These are phyloP conservation scores for Oreochromis aureus DNA, from an alignment of 2,113 vertebrate genomes.

Conservation along the genomic window DNA sequence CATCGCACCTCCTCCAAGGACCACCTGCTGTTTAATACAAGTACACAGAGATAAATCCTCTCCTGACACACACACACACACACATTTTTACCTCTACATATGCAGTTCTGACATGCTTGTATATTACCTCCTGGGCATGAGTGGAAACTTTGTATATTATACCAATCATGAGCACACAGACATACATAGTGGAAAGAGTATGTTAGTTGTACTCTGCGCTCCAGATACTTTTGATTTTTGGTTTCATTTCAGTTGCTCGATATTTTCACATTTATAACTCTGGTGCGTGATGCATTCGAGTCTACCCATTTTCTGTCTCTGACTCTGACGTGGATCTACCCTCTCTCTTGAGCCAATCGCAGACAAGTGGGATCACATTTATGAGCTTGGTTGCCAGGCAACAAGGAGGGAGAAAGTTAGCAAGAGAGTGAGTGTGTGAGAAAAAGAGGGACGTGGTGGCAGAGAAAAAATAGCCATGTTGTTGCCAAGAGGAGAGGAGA, in stretches of 20 bases:
- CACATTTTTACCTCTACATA: not conserved
- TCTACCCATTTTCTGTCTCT: not conserved
- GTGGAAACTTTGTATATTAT: not conserved
- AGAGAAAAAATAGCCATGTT: slow-evolving; percentile 62
- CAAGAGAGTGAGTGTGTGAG: slow-evolving; percentile 23
- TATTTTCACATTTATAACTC: not conserved
- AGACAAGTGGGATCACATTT: slow-evolving; percentile 51
- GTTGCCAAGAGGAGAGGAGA: slow-evolving; percentile 62
- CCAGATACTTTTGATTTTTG: not conserved
- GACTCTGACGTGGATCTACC: not conserved
- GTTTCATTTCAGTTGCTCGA: not conserved
- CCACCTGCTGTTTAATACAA: slow-evolving; percentile 9
- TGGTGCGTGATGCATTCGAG: not conserved
- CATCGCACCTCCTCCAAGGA: not conserved
- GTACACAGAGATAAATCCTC: not conserved
- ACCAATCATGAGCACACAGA: not conserved
- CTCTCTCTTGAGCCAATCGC: slow-evolving; percentile 37
- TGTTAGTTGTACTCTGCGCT: not conserved
- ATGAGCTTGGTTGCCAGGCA: slow-evolving; percentile 66
- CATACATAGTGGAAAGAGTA: not conserved
- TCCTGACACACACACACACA: not conserved
- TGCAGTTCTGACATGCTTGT: not conserved
- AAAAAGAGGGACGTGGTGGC: slow-evolving; percentile 43
- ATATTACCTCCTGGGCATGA: not conserved
- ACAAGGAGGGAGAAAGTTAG: slow-evolving; percentile 43